A percentile compares a stretch with the other conserved stretches of the same genome.
These are phyloP conservation scores for Oryzias javanicus DNA, from an alignment of 2,113 vertebrate species.

Conservation along the genomic window DNA sequence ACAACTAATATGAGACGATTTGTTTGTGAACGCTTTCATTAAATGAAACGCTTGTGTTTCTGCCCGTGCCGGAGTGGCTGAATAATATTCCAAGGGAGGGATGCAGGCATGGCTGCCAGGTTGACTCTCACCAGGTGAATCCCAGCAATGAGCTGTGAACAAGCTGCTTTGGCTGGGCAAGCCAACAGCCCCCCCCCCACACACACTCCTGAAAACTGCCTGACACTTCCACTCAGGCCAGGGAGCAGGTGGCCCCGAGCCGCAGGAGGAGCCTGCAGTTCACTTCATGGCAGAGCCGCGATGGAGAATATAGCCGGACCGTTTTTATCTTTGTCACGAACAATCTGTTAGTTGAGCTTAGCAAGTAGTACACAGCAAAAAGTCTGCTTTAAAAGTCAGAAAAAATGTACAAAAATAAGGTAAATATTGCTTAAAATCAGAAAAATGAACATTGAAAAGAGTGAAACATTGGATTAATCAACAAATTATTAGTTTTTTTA, in stretches of 20 bases:
- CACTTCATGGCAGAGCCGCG: conserved; percentile 23
- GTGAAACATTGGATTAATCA: too few species aligned
- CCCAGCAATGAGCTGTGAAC: conserved; percentile 73
- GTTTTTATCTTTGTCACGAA: neutral
- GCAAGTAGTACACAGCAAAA: too few species aligned
- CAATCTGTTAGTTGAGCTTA: neutral
- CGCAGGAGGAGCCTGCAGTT: conserved; percentile 45
- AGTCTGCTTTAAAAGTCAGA: too few species aligned
- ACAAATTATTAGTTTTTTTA: too few species aligned
- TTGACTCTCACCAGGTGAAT: conserved; percentile 70
- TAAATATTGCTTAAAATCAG: too few species aligned
- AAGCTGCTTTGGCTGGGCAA: conserved; percentile 71
- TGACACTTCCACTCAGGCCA: conserved; percentile 54
- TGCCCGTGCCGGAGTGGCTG: conserved; percentile 40
- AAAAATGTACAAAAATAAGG: too few species aligned
- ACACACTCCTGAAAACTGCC: conserved; percentile 45
- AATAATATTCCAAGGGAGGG: conserved; percentile 38
- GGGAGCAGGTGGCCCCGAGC: conserved; percentile 68
- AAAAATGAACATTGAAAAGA: too few species aligned
- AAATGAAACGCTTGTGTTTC: conserved; percentile 41
- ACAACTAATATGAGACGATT: conserved; percentile 32
- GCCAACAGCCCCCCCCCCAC: conserved; percentile 40
- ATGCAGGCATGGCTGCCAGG: conserved; percentile 47
- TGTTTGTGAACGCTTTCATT: conserved; percentile 49
- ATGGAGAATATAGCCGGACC: conserved; percentile 6